Base-by-base conservation (phyloP, 1,140 invertebrate genomes). In the Hyles vespertilio region DNA sequence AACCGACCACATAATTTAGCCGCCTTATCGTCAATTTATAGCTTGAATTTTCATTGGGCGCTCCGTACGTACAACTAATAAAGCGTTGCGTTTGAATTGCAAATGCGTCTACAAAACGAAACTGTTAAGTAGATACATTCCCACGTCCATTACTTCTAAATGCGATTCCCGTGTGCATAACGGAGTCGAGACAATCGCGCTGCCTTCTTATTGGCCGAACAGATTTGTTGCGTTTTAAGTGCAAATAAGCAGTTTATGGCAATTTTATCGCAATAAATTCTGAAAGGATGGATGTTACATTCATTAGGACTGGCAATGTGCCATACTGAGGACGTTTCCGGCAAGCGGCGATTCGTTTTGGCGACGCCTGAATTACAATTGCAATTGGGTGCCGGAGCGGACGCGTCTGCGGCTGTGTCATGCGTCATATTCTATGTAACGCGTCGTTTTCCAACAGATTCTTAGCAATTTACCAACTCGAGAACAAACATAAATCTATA, bases 281-380 rank as follows among this genome's bases (percentile, higher is more conserved):
- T 74, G 62, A 70, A 79, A 78, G 70, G 69, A 68, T 69, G 65
- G 71, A 67, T 65, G 53, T 58, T 66, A 57, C 69, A 70, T 76
- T 73, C 69, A 75, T 77, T 76, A 77, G 51, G 65, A 74, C 71
- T 85, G 84, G 81, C 82, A 73, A 51, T 47, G 59, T 80, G 84
- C 84, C 84, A 85, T 73, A 75, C 64, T 58, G 57, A 69, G 72
- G 74, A 74, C 67, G 70, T 79, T 84, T 81, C 76, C 79, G 77
- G 72, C 70, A 77, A 78, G 66, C 69, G 68, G 59, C 74, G 69
- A 82, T 81, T 80, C 69, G 73, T 78, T 79, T 69, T 77, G 72
- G 70, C 72, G 69, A 74, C 74, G 76, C 69, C 68, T 74, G 72
- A 79, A 78, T 77, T 76, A 76, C 70, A 74, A 72, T 75, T 70